Evolutionary conservation across 2,113 vertebrate species (phyloP), one percentile per base, ranked within the genome.

Genomic region (Elaphurus davidianus): DNA sequence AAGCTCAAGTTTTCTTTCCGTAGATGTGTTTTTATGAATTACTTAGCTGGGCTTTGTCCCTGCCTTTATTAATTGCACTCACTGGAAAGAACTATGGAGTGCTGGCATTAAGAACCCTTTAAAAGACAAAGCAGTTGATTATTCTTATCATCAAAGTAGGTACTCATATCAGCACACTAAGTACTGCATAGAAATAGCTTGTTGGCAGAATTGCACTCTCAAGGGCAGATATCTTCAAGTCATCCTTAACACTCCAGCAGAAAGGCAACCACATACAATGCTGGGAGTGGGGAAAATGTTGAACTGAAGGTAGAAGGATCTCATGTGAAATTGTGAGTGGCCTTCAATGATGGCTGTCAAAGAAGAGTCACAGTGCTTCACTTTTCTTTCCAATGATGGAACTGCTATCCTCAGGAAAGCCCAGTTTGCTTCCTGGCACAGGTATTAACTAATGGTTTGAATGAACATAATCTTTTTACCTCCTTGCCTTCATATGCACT

Each of bases 121-220:
- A 67, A 82, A 97, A 97, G 74, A 90, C 87, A 96, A 96, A 98
- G 57, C 78, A 60, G 91, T 84, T 94, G 92, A 97, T 98, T 54
- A 92, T 96, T 97, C 64, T 92, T 54, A 88, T 97, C 2, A 62
- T 88, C 60, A 85, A 86, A 76, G 36, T 57, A n/a, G 87, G 14
- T 74, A 57, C 91, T 97, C 92, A 91, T 14, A 8, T 25, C 62
- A 74, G 10, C 14, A 4, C 21, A 16, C 28, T 52, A 6, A 62
- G 55, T 4, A n/a, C 45, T 52, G 50, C 21, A 79, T 16, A 91
- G 17, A 81, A 93, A 83, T 27, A 96, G 33, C 30, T 97, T 45
- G 19, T 97, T 59, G 79, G 57, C 92, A 96, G 84, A 91, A 93
- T 11, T 95, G 16, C 64, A 2, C 81, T 96, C 82, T 91, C 36